Evolutionary conservation across 2,797 vertebrate genomes (phyloP).

Genomic region (Vespertilio murinus): DNA sequence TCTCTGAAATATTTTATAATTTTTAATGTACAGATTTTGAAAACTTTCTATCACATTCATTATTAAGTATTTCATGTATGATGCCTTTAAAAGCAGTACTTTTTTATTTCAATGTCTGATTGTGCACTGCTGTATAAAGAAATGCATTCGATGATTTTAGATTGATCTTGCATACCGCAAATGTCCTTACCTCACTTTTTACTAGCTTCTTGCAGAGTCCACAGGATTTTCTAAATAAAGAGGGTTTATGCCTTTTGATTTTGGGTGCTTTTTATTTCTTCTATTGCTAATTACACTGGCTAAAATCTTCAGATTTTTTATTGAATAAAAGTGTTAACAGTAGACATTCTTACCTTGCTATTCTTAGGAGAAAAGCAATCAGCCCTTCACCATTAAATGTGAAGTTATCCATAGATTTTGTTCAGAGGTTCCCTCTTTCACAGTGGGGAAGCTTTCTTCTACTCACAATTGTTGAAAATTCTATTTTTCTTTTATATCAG

Average conservation of each 20-base stretch:
- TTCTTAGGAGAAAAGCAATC: not conserved
- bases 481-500: not conserved
- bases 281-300: not conserved
- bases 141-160: not conserved
- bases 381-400: not conserved
- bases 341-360: not conserved
- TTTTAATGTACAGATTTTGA: not conserved
- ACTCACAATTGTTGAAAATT: not conserved
- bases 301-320: conserved; percentile 6
- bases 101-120: not conserved
- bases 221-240: not conserved
- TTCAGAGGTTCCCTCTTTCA: not conserved
- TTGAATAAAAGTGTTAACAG: not conserved
- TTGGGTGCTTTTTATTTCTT: not conserved
- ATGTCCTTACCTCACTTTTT: not conserved
- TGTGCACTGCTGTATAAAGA: not conserved
- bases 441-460: not conserved
- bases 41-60: not conserved
- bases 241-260: not conserved
- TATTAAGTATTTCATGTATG: not conserved
- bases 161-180: not conserved
- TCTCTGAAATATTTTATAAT: not conserved
- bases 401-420: not conserved
- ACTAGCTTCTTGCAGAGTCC: not conserved
- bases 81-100: not conserved